phyloP scores from a whole-genome alignment of 2,888 invertebrate genomes.

The Plemyria rubiginata region DNA sequence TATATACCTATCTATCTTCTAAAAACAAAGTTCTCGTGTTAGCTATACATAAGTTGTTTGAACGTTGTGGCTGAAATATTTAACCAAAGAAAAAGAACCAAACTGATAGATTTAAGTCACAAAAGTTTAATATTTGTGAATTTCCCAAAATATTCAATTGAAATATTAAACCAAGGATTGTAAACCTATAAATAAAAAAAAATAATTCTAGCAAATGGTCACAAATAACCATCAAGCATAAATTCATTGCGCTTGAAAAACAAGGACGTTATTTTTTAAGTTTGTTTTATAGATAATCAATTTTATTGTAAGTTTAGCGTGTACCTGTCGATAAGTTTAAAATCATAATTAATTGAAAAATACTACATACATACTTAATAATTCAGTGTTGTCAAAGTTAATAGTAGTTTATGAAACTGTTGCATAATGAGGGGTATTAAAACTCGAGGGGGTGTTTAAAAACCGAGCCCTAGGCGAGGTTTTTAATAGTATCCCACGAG shows the following conservation, averaged over 20 bases:
- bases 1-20: neutral
- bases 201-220: no score
- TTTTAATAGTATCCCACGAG: no score
- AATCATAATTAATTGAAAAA: slow-evolving; percentile 13
- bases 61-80: slow-evolving; percentile 44
- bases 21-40: slow-evolving; percentile 27
- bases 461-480: no score
- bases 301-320: neutral
- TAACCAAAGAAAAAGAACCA: slow-evolving; percentile 72
- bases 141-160: slow-evolving; percentile 7
- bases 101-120: slow-evolving; percentile 56
- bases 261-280: slow-evolving; percentile 10
- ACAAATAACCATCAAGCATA: neutral
- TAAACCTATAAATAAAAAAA: no score
- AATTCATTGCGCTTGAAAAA: slow-evolving; percentile 5
- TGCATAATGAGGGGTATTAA: no score
- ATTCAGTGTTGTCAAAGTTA: slow-evolving; percentile 6
- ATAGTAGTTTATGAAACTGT: no score
- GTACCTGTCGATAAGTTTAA: slow-evolving; percentile 4
- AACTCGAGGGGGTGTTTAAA: no score
- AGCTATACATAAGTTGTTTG: slow-evolving; percentile 31
- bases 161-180: neutral
- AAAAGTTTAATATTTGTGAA: slow-evolving; percentile 13
- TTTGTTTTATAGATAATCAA: slow-evolving; percentile 19
- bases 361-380: no score